Evolutionary conservation across 2,888 invertebrate genomes (phyloP).

Genomic region (Drosophila paracracens): DNA sequence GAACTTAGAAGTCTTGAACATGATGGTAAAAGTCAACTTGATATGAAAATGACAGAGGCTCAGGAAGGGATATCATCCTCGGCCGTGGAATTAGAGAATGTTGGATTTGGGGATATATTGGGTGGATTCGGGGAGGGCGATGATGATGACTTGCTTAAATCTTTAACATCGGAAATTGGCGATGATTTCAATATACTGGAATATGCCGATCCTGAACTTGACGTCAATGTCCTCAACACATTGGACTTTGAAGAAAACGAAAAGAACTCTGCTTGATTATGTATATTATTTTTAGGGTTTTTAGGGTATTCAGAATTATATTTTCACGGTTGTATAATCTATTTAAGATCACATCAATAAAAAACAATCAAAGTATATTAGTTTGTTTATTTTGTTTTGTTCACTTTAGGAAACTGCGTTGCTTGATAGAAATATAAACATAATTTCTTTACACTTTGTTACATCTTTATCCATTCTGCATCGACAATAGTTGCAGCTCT

Average conservation of each 20-base stretch:
- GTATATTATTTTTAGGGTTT: not conserved
- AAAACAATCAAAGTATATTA: not conserved
- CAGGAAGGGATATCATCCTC: conserved; percentile 84
- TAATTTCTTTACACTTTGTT: not conserved
- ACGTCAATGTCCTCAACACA: conserved; percentile 94
- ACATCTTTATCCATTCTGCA: not conserved
- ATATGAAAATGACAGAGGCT: conserved; percentile 86
- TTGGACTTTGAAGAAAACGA: conserved; percentile 90
- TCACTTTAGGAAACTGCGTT: not conserved
- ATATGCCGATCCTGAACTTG: conserved; percentile 97
- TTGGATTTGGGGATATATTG: conserved; percentile 91
- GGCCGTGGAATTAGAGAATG: conserved; percentile 84
- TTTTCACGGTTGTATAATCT: conserved; percentile 5
- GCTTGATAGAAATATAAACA: not conserved
- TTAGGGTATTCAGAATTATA: conserved; percentile 3
- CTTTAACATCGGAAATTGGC: conserved; percentile 92
- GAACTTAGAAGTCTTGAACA: conserved; percentile 64
- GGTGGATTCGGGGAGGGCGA: conserved; percentile 94
- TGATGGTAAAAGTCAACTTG: conserved; percentile 56
- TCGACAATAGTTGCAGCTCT: conserved; percentile 44
- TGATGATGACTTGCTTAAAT: conserved; percentile 93
- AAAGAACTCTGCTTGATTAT: conserved; percentile 56
- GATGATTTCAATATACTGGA: conserved; percentile 97
- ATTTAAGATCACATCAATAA: conserved; percentile 2
- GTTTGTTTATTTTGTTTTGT: not conserved